phyloP scores from a whole-genome alignment of 1,140 invertebrate species.

The Dryas iulia region DNA sequence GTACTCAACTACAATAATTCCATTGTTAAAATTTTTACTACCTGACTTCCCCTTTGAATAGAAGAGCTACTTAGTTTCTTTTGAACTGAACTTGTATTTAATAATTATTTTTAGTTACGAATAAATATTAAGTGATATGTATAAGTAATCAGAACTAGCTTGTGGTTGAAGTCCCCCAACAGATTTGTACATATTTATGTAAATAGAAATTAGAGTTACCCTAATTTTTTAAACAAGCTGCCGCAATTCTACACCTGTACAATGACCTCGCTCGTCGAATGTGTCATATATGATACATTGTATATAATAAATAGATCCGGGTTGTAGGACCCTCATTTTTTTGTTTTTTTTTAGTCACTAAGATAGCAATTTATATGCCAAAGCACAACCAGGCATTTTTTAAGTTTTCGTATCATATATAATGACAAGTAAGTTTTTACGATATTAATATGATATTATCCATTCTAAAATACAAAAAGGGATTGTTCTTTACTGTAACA shows the following conservation, averaged over 20 bases:
- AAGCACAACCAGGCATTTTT: not conserved
- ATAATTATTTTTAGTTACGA: not conserved
- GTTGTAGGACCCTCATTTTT: slow-evolving; percentile 46
- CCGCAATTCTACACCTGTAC: slow-evolving; percentile 56
- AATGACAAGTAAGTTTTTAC: no score
- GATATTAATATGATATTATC: no score
- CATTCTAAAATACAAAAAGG: no score
- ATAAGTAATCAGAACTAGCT: slow-evolving; percentile 30
- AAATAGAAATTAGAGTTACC: slow-evolving; percentile 36
- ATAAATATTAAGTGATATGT: slow-evolving; percentile 19
- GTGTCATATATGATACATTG: slow-evolving; percentile 57
- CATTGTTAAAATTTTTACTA: not conserved
- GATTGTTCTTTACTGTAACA: not conserved
- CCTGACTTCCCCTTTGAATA: not conserved
- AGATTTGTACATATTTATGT: slow-evolving; percentile 35
- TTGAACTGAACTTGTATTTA: not conserved
- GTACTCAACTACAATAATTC: not conserved
- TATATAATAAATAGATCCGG: slow-evolving; percentile 57
- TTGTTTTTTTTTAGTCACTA: no score
- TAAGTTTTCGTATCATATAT: no score
- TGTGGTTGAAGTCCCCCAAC: slow-evolving; percentile 21
- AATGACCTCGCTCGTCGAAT: slow-evolving; percentile 43
- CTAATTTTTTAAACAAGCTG: slow-evolving; percentile 45
- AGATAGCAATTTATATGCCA: slow-evolving; percentile 30
- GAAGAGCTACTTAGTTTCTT: not conserved